Base-by-base conservation (phyloP, 1,140 invertebrate genomes). In the Drosophila triauraria region DNA sequence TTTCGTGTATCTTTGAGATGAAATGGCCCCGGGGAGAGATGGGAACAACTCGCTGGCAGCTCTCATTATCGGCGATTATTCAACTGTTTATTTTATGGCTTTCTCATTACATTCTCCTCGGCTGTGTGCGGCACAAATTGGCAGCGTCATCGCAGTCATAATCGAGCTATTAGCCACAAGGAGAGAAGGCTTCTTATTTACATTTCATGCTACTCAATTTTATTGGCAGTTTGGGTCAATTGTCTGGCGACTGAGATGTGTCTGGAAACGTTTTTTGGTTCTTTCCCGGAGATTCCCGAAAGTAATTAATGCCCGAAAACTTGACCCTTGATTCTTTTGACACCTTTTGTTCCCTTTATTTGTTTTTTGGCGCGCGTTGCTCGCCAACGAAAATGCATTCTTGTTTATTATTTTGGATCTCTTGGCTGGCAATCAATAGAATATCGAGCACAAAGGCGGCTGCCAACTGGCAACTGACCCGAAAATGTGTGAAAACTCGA, bases 151-250 rank as follows among this genome's bases (percentile, higher is more conserved):
- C 65, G 75, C 67, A 53, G 44, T 81, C 77, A 90, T 90, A 88
- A 88, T 90, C 85, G 78, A 72, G 67, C 85, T 85, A 88, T 88
- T 88, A 88, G 80, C 70, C 44, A 77, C 40, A 47, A 77, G n/a
- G 57, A 78, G 40, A 50, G 56, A 69, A 84, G 58, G 68, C 69
- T 75, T 90, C 77, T 84, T 90, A 90, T 88, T 88, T 88, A 88
- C 84, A 90, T 88, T 78, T 90, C 81, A 74, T 85, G 81, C 81
- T 81, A 76, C 81, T 88, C 84, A 88, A 72, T 81, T 90, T 90
- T 88, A 88, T 88, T 88, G 85, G 85, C 84, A 88, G 85, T 84
- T 90, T 84, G 85, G 84, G 84, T 88, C 84, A 88, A 88, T 87
- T 87, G 84, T 84, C 80, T 75, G 80, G 17, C 61, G 50, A 61